phyloP scores from a whole-genome alignment of 2,113 vertebrate species.

The Heterocephalus glaber region DNA sequence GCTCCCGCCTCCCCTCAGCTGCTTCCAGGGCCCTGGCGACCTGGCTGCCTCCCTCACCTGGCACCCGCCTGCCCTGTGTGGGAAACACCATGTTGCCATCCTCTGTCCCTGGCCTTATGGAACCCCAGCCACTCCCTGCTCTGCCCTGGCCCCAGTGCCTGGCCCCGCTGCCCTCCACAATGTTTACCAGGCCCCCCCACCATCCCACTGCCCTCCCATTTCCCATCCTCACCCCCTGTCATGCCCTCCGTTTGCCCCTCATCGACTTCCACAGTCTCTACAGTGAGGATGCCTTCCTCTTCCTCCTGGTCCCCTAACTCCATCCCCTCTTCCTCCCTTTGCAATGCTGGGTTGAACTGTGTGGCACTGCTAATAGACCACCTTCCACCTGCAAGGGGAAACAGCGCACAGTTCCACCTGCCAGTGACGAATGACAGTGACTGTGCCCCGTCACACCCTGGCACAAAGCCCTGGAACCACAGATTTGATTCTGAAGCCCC shows the following conservation, averaged over 20 bases:
- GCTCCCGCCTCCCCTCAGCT: not conserved
- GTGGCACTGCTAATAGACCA: rapidly evolving
- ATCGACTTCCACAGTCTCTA: rapidly evolving
- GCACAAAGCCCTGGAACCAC: no score
- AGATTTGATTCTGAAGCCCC: not conserved
- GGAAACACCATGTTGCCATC: rapidly evolving
- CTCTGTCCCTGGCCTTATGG: not conserved
- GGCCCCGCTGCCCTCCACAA: not conserved
- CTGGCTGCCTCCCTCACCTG: not conserved
- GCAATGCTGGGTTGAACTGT: not conserved
- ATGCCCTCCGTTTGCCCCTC: not conserved
- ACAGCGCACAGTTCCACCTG: rapidly evolving
- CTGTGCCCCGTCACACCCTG: no score
- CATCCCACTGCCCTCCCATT: rapidly evolving
- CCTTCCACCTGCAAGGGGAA: not conserved
- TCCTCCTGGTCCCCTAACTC: not conserved
- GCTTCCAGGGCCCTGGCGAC: not conserved
- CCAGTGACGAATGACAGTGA: rapidly evolving
- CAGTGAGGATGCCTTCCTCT: not conserved
- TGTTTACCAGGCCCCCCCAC: not conserved
- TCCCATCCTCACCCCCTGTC: not conserved
- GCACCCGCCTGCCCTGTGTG: not conserved
- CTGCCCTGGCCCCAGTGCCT: not conserved
- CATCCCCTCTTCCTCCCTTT: not conserved
- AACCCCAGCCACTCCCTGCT: not conserved